Conservation (phyloP, 2,888 invertebrate species). For the Amphipoea oculea region DNA sequence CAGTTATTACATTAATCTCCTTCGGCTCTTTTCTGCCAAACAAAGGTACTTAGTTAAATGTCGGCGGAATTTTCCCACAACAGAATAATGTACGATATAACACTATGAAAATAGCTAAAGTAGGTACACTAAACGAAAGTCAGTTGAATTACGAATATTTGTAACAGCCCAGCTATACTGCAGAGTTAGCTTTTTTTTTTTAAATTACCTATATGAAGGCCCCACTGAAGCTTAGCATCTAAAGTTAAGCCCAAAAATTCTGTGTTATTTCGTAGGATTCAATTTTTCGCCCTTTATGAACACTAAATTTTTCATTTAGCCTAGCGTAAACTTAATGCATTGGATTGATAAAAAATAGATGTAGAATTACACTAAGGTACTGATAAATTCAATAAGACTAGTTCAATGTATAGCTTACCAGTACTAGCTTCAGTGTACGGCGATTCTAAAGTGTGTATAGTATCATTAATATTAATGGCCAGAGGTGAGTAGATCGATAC, state of each 20-base stretch:
- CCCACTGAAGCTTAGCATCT: neutral
- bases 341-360: neutral
- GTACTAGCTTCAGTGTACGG: neutral
- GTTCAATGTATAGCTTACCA: constrained; percentile 7
- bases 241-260: neutral
- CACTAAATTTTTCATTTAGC: neutral
- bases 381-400: neutral
- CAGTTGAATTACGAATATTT: too few relatives aligned
- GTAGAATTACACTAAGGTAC: neutral
- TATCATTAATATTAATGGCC: neutral
- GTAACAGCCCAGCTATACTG: neutral
- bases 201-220: too few relatives aligned
- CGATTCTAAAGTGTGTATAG: neutral
- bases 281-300: neutral
- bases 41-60: neutral
- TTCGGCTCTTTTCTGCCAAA: neutral
- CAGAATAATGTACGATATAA: neutral
- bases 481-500: neutral
- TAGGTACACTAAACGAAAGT: neutral
- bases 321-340: neutral
- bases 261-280: neutral
- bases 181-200: neutral
- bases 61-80: neutral
- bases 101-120: neutral
- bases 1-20: neutral